phyloP scores from a whole-genome alignment of 2,113 vertebrate species.

The Odontophorus gujanensis region DNA sequence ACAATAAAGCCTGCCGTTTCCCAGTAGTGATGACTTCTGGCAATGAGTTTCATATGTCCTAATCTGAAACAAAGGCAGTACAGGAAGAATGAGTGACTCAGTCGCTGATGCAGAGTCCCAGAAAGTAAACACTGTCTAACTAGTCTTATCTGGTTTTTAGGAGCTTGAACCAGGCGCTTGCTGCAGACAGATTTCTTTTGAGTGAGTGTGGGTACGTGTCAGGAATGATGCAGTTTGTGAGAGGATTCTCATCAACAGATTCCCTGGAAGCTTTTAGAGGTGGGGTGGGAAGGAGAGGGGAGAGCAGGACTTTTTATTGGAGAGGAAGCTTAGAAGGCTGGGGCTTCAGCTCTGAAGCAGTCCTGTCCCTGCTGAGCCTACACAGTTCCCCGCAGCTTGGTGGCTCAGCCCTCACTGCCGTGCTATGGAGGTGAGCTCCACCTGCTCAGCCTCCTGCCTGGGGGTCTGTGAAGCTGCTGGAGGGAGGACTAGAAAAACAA shows the following conservation, averaged over 20 bases:
- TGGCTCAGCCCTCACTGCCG: too few species aligned
- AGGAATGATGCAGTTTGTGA: neutral
- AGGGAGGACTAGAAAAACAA: neutral
- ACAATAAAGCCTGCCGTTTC: constrained; percentile 25
- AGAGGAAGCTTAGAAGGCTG: neutral
- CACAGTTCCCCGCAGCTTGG: neutral
- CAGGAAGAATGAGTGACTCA: constrained; percentile 60
- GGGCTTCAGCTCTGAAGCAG: rapidly evolving
- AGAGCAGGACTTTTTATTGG: neutral
- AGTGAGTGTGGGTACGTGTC: rapidly evolving
- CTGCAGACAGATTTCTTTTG: neutral
- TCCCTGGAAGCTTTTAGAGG: neutral
- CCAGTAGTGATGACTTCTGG: constrained; percentile 48
- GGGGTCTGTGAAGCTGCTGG: neutral
- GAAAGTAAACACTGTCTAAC: constrained; percentile 42
- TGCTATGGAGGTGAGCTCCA: neutral
- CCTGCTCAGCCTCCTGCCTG: neutral
- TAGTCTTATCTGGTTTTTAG: constrained; percentile 37
- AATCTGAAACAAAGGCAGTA: constrained; percentile 60
- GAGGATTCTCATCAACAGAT: neutral
- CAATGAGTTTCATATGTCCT: constrained; percentile 30
- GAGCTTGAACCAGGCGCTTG: neutral
- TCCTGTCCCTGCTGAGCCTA: neutral
- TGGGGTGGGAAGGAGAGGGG: neutral
- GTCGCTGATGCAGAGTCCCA: neutral